These are phyloP conservation scores for Lynx canadensis DNA, from an alignment of 2,113 vertebrate genomes.

Conservation along the genomic window DNA sequence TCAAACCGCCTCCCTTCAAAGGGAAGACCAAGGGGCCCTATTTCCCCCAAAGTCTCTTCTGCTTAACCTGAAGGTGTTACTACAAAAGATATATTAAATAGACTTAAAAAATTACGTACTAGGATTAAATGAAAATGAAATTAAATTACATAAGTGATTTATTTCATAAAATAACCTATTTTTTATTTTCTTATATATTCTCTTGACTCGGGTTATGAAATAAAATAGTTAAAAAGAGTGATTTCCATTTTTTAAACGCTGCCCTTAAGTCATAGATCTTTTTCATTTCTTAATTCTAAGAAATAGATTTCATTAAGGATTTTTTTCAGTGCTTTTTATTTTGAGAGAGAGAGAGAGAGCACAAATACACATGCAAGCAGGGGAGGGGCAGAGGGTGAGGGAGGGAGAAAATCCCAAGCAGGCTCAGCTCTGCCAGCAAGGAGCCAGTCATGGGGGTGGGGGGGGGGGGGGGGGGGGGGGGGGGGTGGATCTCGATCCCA, in stretches of 20 bases:
- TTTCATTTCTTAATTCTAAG: background rate
- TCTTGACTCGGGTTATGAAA: background rate
- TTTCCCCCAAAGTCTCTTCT: background rate
- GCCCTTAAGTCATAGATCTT: background rate
- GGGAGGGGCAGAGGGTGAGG: no score
- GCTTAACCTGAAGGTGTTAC: background rate
- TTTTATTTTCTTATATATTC: background rate
- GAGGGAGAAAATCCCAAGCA: no score
- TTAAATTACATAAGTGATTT: background rate
- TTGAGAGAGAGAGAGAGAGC: no score
- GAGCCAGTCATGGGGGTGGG: no score
- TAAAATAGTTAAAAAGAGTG: background rate
- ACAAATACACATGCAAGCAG: no score
- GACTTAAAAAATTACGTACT: background rate
- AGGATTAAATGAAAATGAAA: background rate
- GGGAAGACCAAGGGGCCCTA: rapidly evolving
- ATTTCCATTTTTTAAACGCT: background rate
- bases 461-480: rapidly evolving
- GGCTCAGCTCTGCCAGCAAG: no score
- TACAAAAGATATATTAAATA: background rate
- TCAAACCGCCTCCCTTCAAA: background rate
- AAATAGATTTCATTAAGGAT: background rate
- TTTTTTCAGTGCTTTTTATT: no score
- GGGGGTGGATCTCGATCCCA: no score
- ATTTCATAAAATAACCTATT: background rate